These are phyloP conservation scores for Styela clava DNA, from an alignment of 23 tunicate genomes.

Conservation along the genomic window DNA sequence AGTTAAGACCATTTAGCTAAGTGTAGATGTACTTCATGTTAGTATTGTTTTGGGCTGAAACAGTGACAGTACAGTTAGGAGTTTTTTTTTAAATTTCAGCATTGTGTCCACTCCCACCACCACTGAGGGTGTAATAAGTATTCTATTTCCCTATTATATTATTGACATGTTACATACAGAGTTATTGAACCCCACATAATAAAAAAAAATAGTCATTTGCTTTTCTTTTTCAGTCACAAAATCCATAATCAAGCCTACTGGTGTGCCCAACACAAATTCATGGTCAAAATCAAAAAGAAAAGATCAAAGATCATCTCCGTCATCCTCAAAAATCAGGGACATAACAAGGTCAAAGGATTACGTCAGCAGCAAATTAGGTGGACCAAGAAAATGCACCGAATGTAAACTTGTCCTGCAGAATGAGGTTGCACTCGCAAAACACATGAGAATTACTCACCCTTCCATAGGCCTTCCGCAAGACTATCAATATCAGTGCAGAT, in stretches of 20 bases:
- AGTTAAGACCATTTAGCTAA: no score
- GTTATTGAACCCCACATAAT: no score
- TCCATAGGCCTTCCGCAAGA: neutral
- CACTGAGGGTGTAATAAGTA: no score
- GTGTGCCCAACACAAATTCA: neutral
- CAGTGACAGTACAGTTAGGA: no score
- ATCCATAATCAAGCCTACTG: neutral
- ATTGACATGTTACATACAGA: no score
- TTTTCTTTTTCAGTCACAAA: conserved; percentile 13
- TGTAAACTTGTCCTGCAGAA: conserved; percentile 3
- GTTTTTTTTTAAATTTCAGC: no score
- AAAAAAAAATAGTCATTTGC: no score
- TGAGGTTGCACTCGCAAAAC: conserved; percentile 14
- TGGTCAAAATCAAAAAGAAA: neutral
- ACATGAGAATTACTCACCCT: conserved; percentile 7
- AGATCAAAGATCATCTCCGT: conserved; percentile 11
- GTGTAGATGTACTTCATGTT: no score
- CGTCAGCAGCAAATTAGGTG: neutral
- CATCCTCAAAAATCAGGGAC: neutral
- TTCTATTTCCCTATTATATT: no score
- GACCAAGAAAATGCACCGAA: conserved; percentile 7
- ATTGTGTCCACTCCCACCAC: no score
- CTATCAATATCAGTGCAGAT: neutral
- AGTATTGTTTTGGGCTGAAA: no score
- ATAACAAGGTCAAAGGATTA: neutral